phyloP scores from a whole-genome alignment of 2,797 vertebrate genomes.

The Pelodytes ibericus region DNA sequence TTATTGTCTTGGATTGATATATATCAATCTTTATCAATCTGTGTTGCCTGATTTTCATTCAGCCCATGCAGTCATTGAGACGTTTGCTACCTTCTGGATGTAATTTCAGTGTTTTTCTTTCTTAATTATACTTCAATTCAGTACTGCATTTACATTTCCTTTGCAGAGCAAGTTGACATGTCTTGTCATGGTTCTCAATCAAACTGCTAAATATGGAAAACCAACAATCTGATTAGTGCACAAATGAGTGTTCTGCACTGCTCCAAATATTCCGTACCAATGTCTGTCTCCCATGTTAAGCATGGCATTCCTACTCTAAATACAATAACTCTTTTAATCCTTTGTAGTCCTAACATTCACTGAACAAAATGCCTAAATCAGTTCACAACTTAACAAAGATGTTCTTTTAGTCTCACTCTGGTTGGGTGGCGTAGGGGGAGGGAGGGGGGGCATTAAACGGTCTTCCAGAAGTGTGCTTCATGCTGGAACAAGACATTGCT shows the following conservation, averaged over 20 bases:
- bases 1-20: not conserved
- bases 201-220: constrained; percentile 1
- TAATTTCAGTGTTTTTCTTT: not conserved
- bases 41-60: not conserved
- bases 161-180: constrained; percentile 4
- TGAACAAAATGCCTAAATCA: not conserved
- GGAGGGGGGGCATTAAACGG: not conserved
- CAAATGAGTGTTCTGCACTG: not conserved
- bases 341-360: constrained; percentile 4
- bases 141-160: constrained; percentile 2
- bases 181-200: constrained; percentile 11
- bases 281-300: constrained; percentile 3
- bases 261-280: not conserved
- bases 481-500: not conserved
- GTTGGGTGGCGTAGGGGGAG: not conserved
- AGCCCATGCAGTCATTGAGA: not conserved
- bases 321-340: constrained; percentile 7
- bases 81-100: not conserved
- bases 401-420: not conserved
- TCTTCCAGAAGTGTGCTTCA: constrained; percentile 1
- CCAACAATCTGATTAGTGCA: constrained; percentile 1
- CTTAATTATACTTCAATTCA: constrained; percentile 5
- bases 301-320: constrained; percentile 1
- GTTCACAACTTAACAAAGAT: not conserved
- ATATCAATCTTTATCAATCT: not conserved